A percentile compares a stretch with the other conserved stretches of the same genome.
Evolutionary conservation across 1,140 invertebrate species (phyloP).

Genomic region (Drosophila lowei): DNA sequence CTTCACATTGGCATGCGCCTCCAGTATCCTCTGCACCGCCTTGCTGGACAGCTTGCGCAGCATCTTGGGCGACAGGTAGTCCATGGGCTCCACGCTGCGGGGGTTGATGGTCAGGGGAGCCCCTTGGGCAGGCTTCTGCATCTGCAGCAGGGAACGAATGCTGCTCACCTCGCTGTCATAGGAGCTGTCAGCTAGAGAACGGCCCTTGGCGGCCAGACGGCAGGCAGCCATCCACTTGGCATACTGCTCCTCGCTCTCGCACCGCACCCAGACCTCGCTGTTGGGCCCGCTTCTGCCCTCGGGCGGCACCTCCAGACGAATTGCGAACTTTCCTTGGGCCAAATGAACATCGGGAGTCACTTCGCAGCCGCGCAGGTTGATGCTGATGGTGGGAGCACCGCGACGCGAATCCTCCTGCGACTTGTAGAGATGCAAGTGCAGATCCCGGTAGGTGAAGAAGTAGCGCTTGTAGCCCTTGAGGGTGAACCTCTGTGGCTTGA

Average conservation of each 20-base stretch:
- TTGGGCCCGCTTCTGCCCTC: constrained; percentile 89
- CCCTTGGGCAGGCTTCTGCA: constrained; percentile 93
- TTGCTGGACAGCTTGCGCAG: constrained; percentile 91
- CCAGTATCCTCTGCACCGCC: constrained; percentile 93
- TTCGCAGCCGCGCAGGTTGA: constrained; percentile 95
- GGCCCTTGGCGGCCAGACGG: constrained; percentile 96
- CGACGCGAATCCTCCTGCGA: constrained; percentile 89
- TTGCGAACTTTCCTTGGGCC: constrained; percentile 94
- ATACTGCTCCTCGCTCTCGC: constrained; percentile 97
- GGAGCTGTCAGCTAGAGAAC: constrained; percentile 95
- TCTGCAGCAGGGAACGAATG: constrained; percentile 93
- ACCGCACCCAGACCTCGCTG: constrained; percentile 96
- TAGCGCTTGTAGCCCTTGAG: constrained; percentile 94
- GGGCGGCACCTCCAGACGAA: constrained; percentile 96
- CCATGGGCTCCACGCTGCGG: constrained; percentile 91
- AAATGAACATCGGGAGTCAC: constrained; percentile 98
- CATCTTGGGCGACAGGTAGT: constrained; percentile 95
- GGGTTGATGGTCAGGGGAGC: constrained; percentile 88
- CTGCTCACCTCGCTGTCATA: constrained; percentile 96
- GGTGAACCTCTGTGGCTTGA: constrained; percentile 95
- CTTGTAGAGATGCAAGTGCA: constrained; percentile 84
- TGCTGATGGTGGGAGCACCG: constrained; percentile 85
- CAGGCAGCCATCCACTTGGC: constrained; percentile 99
- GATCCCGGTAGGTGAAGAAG: constrained; percentile 94
- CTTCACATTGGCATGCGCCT: constrained; percentile 98